Conservation (phyloP, 2,888 invertebrate species). For the Melanostoma mellinum region DNA sequence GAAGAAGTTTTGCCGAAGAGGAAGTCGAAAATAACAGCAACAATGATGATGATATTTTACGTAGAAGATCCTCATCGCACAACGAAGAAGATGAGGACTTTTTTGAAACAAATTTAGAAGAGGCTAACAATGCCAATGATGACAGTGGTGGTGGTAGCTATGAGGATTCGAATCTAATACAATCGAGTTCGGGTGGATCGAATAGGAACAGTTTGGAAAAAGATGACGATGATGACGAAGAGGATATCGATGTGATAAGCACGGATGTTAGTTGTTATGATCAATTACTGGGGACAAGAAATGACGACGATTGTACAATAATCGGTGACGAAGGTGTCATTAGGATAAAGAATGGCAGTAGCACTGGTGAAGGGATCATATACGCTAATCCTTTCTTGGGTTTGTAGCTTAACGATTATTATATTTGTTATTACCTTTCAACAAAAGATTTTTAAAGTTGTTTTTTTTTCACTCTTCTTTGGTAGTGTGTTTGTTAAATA, state of each 20-base stretch:
- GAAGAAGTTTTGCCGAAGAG: conserved; percentile 79
- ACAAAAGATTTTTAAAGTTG: conserved; percentile 9
- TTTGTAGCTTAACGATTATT: conserved; percentile 77
- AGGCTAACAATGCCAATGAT: conserved; percentile 80
- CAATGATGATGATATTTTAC: conserved; percentile 77
- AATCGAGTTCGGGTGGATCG: conserved; percentile 80
- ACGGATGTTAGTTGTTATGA: conserved; percentile 82
- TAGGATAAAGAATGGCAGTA: conserved; percentile 74
- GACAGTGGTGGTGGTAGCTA: conserved; percentile 82
- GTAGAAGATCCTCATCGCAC: conserved; percentile 76
- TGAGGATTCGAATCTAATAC: conserved; percentile 81
- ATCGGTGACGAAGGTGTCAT: conserved; percentile 78
- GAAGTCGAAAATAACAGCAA: conserved; percentile 74
- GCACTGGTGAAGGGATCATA: conserved; percentile 80
- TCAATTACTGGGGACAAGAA: conserved; percentile 79
- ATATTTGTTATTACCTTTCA: conserved; percentile 28
- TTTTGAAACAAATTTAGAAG: conserved; percentile 80
- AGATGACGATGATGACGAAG: conserved; percentile 81
- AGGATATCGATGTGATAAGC: conserved; percentile 81
- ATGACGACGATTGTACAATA: conserved; percentile 79
- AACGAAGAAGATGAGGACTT: conserved; percentile 79
- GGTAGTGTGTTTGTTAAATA: not conserved
- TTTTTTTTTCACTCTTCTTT: conserved; percentile 18
- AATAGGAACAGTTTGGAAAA: conserved; percentile 81
- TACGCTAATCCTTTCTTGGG: conserved; percentile 82